These are phyloP conservation scores for Eurytemora carolleeae DNA, from an alignment of 1,140 invertebrate species.

Conservation along the genomic window DNA sequence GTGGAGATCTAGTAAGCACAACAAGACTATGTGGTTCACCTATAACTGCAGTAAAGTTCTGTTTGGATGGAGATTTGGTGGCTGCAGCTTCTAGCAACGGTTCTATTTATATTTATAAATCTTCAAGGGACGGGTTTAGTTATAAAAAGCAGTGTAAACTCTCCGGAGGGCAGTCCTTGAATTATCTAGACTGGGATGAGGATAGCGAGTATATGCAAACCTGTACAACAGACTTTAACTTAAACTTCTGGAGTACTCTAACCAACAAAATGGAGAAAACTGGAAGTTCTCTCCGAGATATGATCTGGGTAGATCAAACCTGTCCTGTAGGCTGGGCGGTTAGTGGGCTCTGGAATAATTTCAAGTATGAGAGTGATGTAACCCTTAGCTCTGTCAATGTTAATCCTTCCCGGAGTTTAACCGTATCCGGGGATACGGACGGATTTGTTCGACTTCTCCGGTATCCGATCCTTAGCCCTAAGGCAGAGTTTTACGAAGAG, in stretches of 20 bases:
- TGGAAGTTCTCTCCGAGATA: slow-evolving; percentile 64
- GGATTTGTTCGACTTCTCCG: slow-evolving; percentile 5
- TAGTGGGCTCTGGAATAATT: slow-evolving; percentile 32
- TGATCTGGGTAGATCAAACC: slow-evolving; percentile 66
- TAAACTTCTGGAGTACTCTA: slow-evolving; percentile 43
- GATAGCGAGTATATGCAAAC: slow-evolving; percentile 67
- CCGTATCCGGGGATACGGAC: neutral
- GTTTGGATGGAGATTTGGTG: slow-evolving; percentile 66
- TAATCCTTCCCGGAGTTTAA: slow-evolving; percentile 10
- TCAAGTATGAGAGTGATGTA: slow-evolving; percentile 9
- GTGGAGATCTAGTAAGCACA: slow-evolving; percentile 56
- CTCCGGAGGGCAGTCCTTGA: slow-evolving; percentile 48
- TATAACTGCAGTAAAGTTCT: slow-evolving; percentile 59
- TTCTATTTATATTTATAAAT: slow-evolving; percentile 58
- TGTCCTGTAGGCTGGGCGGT: slow-evolving; percentile 61
- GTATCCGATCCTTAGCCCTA: slow-evolving; percentile 1
- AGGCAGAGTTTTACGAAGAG: slow-evolving; percentile 9
- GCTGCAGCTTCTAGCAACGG: slow-evolving; percentile 78
- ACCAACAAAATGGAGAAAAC: slow-evolving; percentile 32
- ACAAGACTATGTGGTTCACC: slow-evolving; percentile 63
- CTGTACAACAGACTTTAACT: slow-evolving; percentile 75
- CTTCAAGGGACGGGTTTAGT: slow-evolving; percentile 60
- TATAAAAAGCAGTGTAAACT: slow-evolving; percentile 73
- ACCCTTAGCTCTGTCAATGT: neutral
- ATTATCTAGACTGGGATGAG: slow-evolving; percentile 72